Evolutionary conservation across 2,888 invertebrate genomes (phyloP).

Genomic region (Xestoiulus laeticollis): DNA sequence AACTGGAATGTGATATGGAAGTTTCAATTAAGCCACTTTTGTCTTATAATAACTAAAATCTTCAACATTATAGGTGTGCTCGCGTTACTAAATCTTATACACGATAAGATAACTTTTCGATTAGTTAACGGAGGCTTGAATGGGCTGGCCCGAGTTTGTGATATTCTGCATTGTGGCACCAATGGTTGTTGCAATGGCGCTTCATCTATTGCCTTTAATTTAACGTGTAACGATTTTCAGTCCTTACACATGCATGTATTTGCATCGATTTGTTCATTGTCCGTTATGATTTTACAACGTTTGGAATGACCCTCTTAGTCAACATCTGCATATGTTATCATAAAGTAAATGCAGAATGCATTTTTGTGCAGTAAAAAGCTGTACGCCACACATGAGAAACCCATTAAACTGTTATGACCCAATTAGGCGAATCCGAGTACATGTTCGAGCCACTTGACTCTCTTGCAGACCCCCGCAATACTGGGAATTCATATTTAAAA

Average conservation of each 20-base stretch:
- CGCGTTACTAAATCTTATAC: too few species aligned
- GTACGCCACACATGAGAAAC: slow-evolving; percentile 47
- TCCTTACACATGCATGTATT: background rate
- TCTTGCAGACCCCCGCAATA: background rate
- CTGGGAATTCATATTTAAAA: slow-evolving; percentile 32
- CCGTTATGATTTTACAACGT: background rate
- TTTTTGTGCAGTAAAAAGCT: slow-evolving; percentile 45
- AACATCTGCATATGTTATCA: slow-evolving; percentile 36
- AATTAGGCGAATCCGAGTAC: slow-evolving; percentile 47
- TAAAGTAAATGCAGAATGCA: slow-evolving; percentile 39
- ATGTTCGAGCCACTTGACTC: slow-evolving; percentile 47
- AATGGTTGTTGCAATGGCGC: too few species aligned
- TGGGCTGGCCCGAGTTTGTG: too few species aligned
- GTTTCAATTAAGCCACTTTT: too few species aligned
- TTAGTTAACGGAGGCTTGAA: too few species aligned
- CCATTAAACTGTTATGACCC: slow-evolving; percentile 49
- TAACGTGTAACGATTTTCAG: too few species aligned
- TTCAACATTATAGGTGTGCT: too few species aligned
- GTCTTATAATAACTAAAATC: too few species aligned
- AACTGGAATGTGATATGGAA: too few species aligned
- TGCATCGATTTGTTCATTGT: slow-evolving; percentile 10
- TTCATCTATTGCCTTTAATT: too few species aligned
- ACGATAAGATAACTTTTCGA: too few species aligned
- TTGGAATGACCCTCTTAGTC: slow-evolving; percentile 13
- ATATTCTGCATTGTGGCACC: too few species aligned